Evolutionary conservation across 2,797 vertebrate species (phyloP).

Genomic region (Intellagama lesueurii): DNA sequence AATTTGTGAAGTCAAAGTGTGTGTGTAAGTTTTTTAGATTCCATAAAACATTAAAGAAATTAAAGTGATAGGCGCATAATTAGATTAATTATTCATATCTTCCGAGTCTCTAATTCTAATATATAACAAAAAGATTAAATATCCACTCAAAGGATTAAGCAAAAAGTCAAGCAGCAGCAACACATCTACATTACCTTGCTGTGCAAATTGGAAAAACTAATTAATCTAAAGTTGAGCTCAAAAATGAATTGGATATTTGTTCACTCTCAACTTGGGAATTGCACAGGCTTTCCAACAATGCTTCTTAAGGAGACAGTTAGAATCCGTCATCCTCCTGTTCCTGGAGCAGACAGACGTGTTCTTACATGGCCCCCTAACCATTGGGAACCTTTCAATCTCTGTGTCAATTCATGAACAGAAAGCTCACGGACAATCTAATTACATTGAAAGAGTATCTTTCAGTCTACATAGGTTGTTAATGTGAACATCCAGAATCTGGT

Average conservation of each 20-base stretch:
- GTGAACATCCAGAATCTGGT: background rate
- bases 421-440: slow-evolving; percentile 60
- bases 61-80: slow-evolving; percentile 89
- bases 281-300: slow-evolving; percentile 67
- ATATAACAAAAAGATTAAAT: slow-evolving; percentile 93
- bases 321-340: slow-evolving; percentile 44
- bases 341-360: slow-evolving; percentile 49
- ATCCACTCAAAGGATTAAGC: slow-evolving; percentile 89
- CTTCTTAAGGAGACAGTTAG: slow-evolving; percentile 33
- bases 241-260: slow-evolving; percentile 86
- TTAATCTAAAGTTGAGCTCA: slow-evolving; percentile 87
- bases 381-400: slow-evolving; percentile 74
- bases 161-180: slow-evolving; percentile 82
- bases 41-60: slow-evolving; percentile 86
- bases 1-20: slow-evolving; percentile 81
- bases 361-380: slow-evolving; percentile 68
- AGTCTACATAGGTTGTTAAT: background rate
- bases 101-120: slow-evolving; percentile 93
- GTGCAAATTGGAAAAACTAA: slow-evolving; percentile 90
- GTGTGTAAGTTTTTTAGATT: slow-evolving; percentile 24
- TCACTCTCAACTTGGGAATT: slow-evolving; percentile 73
- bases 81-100: slow-evolving; percentile 95
- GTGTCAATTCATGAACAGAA: slow-evolving; percentile 68
- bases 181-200: slow-evolving; percentile 89
- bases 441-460: slow-evolving; percentile 48